phyloP scores from a whole-genome alignment of 2,797 vertebrate species.

The Bradypodion ventrale region DNA sequence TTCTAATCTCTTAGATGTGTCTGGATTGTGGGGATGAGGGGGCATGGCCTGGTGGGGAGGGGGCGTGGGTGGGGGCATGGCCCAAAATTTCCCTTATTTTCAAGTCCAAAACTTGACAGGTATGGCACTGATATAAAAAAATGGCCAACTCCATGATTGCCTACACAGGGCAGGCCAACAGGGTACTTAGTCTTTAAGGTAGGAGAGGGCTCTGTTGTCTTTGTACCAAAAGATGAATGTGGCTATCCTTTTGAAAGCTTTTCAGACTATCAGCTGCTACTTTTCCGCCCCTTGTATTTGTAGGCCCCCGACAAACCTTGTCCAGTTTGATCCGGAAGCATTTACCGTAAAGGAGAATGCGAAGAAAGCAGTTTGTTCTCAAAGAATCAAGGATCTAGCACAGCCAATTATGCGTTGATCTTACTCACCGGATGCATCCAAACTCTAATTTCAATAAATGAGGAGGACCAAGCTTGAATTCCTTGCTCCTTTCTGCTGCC shows the following conservation, averaged over 20 bases:
- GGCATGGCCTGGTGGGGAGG: no score
- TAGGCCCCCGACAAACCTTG: conserved; percentile 47
- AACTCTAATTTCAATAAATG: not conserved
- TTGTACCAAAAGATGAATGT: not conserved
- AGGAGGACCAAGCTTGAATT: not conserved
- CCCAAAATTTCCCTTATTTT: no score
- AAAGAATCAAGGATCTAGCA: conserved; percentile 62
- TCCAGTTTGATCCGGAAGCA: conserved; percentile 46
- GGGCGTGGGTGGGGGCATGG: no score
- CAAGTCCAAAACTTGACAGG: no score
- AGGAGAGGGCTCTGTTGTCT: not conserved
- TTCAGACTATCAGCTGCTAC: not conserved
- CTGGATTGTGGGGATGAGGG: no score
- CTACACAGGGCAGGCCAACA: no score
- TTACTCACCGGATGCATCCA: not conserved
- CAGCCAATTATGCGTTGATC: conserved; percentile 53
- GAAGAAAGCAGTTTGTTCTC: conserved; percentile 67
- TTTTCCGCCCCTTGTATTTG: not conserved
- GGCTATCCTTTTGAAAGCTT: no score
- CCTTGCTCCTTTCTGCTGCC: not conserved
- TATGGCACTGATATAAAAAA: no score
- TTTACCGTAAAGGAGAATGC: conserved; percentile 72
- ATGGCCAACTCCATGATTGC: no score
- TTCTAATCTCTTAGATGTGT: no score
- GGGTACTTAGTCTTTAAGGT: no score